These are phyloP conservation scores for Nasonia giraulti DNA, from an alignment of 1,140 invertebrate genomes.

Conservation along the genomic window DNA sequence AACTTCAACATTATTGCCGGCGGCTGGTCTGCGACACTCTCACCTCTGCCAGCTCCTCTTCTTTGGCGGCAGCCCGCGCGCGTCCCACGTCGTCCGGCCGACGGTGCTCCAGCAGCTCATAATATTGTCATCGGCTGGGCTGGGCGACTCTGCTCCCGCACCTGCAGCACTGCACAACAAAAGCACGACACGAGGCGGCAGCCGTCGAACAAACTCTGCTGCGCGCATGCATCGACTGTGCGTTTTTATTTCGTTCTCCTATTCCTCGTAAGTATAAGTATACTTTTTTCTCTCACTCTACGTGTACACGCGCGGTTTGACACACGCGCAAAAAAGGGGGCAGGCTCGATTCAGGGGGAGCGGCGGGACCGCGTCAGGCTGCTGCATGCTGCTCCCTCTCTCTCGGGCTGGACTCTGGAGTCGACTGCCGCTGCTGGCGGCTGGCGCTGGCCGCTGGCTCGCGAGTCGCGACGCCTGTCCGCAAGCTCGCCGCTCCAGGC, in stretches of 20 bases:
- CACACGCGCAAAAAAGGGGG: neutral
- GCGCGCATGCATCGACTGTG: neutral
- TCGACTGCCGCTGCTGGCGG: neutral
- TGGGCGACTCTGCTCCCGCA: too few species aligned
- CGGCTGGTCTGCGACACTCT: neutral
- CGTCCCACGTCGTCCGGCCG: neutral
- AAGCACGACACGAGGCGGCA: neutral
- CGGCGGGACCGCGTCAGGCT: neutral
- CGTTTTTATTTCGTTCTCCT: neutral
- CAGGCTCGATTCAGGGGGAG: neutral
- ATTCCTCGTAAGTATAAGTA: too few species aligned
- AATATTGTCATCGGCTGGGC: neutral
- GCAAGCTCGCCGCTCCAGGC: neutral
- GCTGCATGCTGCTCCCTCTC: constrained; percentile 9
- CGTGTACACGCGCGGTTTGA: too few species aligned
- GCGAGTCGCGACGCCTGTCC: neutral
- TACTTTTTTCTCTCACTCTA: neutral
- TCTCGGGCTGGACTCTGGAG: neutral
- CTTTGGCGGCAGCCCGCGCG: neutral
- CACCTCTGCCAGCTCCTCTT: neutral
- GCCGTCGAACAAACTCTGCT: neutral
- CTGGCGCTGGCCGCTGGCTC: too few species aligned
- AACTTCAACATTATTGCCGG: constrained; percentile 80
- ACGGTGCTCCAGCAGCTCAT: neutral
- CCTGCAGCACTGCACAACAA: too few species aligned